A percentile compares a stretch with the other conserved stretches of the same genome.
Conservation (phyloP, 2,888 invertebrate species). For the Microplitis manilae region DNA sequence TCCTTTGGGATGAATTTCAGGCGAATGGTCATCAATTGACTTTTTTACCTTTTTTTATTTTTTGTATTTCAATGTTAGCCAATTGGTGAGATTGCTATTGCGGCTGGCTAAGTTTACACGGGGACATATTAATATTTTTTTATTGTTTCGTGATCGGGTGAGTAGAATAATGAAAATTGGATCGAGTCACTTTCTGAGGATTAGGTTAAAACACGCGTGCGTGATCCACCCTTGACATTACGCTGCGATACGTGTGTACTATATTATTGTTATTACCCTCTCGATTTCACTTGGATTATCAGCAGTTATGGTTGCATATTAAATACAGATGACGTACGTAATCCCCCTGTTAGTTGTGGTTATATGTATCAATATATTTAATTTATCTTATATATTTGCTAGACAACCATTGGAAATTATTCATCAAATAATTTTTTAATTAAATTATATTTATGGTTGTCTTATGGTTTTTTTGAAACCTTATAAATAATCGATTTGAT, state of each 20-base stretch:
- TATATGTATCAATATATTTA: not conserved
- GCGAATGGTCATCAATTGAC: not conserved
- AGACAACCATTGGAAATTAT: not conserved
- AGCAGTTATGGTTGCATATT: constrained; percentile 26
- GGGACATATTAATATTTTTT: not conserved
- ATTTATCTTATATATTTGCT: not conserved
- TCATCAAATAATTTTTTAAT: no score
- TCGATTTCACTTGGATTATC: constrained; percentile 31
- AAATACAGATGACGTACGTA: constrained; percentile 28
- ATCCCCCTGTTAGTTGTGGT: not conserved
- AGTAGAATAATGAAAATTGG: constrained; percentile 30
- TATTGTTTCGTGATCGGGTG: constrained; percentile 5
- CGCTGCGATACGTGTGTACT: not conserved
- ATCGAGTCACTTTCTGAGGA: constrained; percentile 46
- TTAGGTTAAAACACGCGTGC: constrained; percentile 57
- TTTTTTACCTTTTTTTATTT: not conserved
- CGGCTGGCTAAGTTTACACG: not conserved
- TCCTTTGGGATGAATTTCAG: not conserved
- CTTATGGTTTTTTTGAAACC: no score
- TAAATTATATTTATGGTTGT: no score
- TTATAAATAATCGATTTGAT: no score
- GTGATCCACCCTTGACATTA: constrained; percentile 49
- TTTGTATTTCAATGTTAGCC: not conserved
- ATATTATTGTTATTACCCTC: constrained; percentile 22
- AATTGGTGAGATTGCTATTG: not conserved